Evolutionary conservation across 2,113 vertebrate genomes (phyloP).

Genomic region (Leptodactylus fuscus): DNA sequence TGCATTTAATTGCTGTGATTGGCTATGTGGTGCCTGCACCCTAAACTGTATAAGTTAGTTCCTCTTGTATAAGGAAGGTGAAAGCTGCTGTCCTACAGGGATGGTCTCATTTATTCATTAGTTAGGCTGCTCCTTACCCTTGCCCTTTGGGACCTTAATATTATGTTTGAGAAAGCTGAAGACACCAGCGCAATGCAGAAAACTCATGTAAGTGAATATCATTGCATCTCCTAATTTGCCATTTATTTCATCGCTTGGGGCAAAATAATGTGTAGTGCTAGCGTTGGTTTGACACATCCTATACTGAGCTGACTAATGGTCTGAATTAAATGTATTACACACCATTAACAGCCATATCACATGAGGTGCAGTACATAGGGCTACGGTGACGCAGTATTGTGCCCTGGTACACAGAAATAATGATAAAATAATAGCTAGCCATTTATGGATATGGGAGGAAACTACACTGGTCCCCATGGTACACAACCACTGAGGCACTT

Average conservation of each 20-base stretch:
- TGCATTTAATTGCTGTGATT: too few species aligned
- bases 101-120: background rate
- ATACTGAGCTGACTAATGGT: constrained; percentile 37
- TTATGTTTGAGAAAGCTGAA: background rate
- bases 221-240: constrained; percentile 7
- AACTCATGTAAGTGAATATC: background rate
- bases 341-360: constrained; percentile 36
- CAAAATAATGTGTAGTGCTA: constrained; percentile 26
- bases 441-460: too few species aligned
- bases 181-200: background rate
- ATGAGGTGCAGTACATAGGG: background rate
- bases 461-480: too few species aligned
- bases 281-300: constrained; percentile 32
- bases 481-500: background rate
- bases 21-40: too few species aligned
- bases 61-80: background rate
- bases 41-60: too few species aligned
- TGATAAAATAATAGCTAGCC: background rate
- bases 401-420: background rate
- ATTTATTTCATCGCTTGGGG: constrained; percentile 27
- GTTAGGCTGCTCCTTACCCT: background rate
- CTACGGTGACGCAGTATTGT: background rate
- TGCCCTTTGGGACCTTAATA: background rate
- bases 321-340: constrained; percentile 45
- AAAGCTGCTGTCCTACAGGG: background rate